phyloP scores from a whole-genome alignment of 2,797 vertebrate species.

The Calcarius lapponicus region DNA sequence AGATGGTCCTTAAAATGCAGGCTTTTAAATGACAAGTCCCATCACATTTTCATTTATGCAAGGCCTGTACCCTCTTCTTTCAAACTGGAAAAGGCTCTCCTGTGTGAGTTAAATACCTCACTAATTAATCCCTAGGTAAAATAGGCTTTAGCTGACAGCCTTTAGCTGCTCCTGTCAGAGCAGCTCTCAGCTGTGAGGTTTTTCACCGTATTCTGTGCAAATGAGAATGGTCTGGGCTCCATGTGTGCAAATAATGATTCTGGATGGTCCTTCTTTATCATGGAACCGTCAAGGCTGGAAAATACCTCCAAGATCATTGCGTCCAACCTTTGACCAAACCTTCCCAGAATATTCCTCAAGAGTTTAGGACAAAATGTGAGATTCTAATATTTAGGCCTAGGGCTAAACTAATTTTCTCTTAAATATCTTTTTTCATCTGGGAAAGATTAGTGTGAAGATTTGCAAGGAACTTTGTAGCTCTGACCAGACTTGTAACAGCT shows the following conservation, averaged over 20 bases:
- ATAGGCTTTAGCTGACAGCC: neutral
- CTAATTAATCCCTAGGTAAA: conserved; percentile 23
- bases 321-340: neutral
- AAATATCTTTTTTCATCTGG: neutral
- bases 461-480: neutral
- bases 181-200: neutral
- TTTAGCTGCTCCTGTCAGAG: neutral
- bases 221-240: neutral
- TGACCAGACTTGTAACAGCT: neutral
- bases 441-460: neutral
- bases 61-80: neutral
- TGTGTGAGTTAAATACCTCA: neutral
- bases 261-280: neutral
- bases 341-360: neutral
- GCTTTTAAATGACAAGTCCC: neutral
- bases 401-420: neutral
- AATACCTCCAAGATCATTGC: neutral
- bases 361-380: neutral
- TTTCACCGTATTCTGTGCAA: neutral
- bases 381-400: neutral
- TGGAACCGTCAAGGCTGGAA: neutral
- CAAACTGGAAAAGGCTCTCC: neutral
- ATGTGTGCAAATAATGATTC: neutral
- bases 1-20: neutral
- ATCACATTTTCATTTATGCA: neutral